Percentiles rank a stretch among this genome's conserved stretches.
Conservation (phyloP, 2,888 invertebrate species). For the Lacanobia wlatinum region DNA sequence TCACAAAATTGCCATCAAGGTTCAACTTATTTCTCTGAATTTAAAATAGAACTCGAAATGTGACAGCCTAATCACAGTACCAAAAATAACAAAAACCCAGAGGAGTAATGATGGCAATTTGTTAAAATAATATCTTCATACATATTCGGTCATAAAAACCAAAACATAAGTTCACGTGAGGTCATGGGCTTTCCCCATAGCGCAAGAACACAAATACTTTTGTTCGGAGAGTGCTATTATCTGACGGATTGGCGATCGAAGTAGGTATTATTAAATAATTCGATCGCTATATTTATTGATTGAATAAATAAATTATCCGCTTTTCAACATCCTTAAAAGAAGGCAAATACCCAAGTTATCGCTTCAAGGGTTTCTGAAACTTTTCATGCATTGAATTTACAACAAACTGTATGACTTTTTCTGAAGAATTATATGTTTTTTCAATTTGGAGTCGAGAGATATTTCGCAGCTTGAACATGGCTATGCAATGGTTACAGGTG, state of each 20-base stretch:
- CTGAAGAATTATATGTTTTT: neutral
- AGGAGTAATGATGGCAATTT: slow-evolving; percentile 48
- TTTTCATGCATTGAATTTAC: neutral
- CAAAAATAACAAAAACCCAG: neutral
- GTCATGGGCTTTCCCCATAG: slow-evolving; percentile 54
- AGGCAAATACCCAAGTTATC: neutral
- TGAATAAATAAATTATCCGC: neutral
- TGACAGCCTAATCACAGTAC: neutral
- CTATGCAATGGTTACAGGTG: neutral
- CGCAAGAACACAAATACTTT: slow-evolving; percentile 45
- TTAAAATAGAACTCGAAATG: too few relatives aligned
- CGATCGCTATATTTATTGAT: slow-evolving; percentile 16
- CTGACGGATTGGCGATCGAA: slow-evolving; percentile 15
- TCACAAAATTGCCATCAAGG: neutral
- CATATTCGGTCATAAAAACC: slow-evolving; percentile 44
- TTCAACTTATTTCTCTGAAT: too few relatives aligned
- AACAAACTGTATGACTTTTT: neutral
- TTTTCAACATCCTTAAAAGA: neutral
- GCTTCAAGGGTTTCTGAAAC: neutral
- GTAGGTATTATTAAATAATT: slow-evolving; percentile 14
- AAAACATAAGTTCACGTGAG: slow-evolving; percentile 48
- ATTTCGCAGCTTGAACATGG: neutral
- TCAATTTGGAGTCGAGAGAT: neutral
- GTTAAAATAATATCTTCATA: slow-evolving; percentile 52
- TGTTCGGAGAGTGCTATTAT: slow-evolving; percentile 17